Conservation (phyloP, 2,888 invertebrate species). For the Ennomos erosarius region DNA sequence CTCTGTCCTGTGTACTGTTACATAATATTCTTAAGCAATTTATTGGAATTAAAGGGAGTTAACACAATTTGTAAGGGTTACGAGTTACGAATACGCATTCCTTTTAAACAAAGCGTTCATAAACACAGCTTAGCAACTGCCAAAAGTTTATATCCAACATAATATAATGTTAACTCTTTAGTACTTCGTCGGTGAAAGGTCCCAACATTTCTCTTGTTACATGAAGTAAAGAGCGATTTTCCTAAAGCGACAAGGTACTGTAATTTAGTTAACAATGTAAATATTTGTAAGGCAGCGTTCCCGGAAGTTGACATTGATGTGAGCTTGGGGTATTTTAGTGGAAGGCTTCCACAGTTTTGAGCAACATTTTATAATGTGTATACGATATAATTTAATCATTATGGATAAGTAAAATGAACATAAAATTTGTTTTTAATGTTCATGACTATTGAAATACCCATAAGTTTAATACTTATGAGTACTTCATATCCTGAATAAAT, state of each 20-base stretch:
- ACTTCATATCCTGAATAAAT: constrained; percentile 8
- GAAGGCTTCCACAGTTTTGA: constrained; percentile 25
- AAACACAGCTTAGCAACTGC: constrained; percentile 22
- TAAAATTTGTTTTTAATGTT: too few relatives aligned
- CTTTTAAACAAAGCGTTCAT: constrained; percentile 22
- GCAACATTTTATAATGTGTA: too few relatives aligned
- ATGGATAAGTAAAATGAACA: too few relatives aligned
- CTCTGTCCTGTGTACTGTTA: too few relatives aligned
- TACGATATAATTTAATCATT: too few relatives aligned
- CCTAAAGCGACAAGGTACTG: constrained; percentile 24
- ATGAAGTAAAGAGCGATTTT: constrained; percentile 16
- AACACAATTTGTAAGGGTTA: background rate
- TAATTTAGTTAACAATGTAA: constrained; percentile 27
- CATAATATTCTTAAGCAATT: background rate
- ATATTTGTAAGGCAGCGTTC: constrained; percentile 49
- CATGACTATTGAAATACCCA: too few relatives aligned
- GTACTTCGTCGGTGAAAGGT: constrained; percentile 16
- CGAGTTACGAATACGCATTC: constrained; percentile 12
- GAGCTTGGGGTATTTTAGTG: constrained; percentile 31
- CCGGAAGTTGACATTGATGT: constrained; percentile 54
- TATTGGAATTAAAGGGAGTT: constrained; percentile 5
- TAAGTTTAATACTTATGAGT: background rate
- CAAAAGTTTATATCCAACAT: constrained; percentile 18
- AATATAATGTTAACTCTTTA: constrained; percentile 10
- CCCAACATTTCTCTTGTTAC: constrained; percentile 6